Evolutionary conservation across 2,797 vertebrate genomes (phyloP), one percentile per base, ranked within the genome.

Genomic region (Hippoglossus hippoglossus): DNA sequence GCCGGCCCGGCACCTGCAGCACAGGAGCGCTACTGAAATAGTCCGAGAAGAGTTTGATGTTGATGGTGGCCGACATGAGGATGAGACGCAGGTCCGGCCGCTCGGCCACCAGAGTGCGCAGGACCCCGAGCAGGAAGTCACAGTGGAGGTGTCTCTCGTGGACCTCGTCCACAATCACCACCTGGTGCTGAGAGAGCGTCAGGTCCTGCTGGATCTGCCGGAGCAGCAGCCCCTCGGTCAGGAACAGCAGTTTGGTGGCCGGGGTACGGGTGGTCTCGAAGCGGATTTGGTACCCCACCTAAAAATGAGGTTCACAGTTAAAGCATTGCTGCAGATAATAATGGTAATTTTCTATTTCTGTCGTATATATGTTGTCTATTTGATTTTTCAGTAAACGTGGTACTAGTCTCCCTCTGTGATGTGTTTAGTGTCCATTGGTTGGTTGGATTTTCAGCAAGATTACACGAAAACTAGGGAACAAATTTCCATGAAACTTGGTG

Each of bases 61-160:
- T 98, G 93, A 98, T 97, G 83, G 97, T 99, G 77, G 97, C 97
- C 0, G 97, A 99, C 97, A 99, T 98, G 65, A 99, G 96, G 64
- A 99, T 79, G 76, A 99, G 92, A 18, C 95, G 95, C 28, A 98
- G 91, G 86, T 95, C 94, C 0, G 94, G 89, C 0, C 96, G 92
- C 0, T 44, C 0, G 0, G 87, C 76, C n/a, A 97, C 88, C 15
- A 98, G 92, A 0, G 93, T 82, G 0, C 93, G 94, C 11, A 99
- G 91, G 31, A 98, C 93, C 0, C 97, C 97, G 3, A 98, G 92
- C 0, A 99, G 95, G 82, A 98, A 96, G 83, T 99, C 97, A 0
- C 95, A 94, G 77, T 97, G 96, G 6, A 99, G 94, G 54, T 98
- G 97, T 1, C 97, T 91, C 92, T 99, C 97, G 0, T 99, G 97